Conservation (phyloP, 2,888 invertebrate species). For the Tipula lateralis region DNA sequence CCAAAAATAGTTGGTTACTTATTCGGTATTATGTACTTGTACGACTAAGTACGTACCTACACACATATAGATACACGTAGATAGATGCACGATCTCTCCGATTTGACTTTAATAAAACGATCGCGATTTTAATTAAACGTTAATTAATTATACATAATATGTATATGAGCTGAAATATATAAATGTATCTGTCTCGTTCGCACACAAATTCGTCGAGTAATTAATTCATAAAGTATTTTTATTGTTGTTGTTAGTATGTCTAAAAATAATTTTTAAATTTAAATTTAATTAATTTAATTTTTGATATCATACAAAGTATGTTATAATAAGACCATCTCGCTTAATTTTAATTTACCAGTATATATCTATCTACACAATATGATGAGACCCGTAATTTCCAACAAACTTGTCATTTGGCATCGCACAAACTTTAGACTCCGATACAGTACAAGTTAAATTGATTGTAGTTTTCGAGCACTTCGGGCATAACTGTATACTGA, state of each 20-base stretch:
- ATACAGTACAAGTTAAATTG: not conserved
- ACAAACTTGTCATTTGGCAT: not conserved
- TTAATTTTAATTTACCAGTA: not conserved
- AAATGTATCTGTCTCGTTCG: not conserved
- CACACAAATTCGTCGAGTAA: not conserved
- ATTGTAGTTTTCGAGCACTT: not conserved
- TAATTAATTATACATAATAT: not conserved
- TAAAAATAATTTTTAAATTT: not conserved
- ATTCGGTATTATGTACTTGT: not conserved
- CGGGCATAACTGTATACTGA: not conserved
- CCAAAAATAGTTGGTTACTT: conserved; percentile 24
- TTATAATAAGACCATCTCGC: not conserved
- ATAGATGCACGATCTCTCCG: not conserved
- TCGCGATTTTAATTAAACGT: not conserved
- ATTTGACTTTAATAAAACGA: not conserved
- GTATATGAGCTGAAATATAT: too few species aligned
- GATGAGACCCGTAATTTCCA: not conserved
- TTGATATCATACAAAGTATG: not conserved
- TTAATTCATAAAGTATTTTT: not conserved
- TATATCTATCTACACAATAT: not conserved
- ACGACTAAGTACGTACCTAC: not conserved
- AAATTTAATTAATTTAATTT: not conserved
- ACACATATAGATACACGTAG: not conserved
- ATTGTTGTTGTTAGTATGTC: not conserved
- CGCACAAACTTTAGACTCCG: not conserved